A percentile compares a stretch with the other conserved stretches of the same genome.
phyloP scores from a whole-genome alignment of 2,113 vertebrate genomes.

The Hucho hucho region DNA sequence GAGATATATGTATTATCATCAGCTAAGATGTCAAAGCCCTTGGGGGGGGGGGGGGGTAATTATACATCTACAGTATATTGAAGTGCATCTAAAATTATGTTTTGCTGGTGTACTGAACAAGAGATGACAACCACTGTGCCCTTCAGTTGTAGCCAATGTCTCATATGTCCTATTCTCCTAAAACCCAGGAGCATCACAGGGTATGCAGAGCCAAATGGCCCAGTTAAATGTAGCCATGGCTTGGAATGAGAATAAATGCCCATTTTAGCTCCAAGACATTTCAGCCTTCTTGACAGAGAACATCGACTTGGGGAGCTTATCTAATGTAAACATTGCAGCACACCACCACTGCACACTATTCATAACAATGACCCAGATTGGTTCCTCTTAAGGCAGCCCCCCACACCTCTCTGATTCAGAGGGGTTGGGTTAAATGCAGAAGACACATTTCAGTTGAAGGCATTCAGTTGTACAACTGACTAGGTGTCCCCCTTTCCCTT shows the following conservation, averaged over 20 bases:
- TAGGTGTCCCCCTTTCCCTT: too few relatives aligned
- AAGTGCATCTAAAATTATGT: not conserved
- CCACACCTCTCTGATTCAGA: too few relatives aligned
- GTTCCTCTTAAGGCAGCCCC: too few relatives aligned
- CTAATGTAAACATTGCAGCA: not conserved
- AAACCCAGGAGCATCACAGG: not conserved
- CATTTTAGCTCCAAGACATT: not conserved
- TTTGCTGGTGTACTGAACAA: not conserved
- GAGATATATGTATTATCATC: too few relatives aligned
- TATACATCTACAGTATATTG: not conserved
- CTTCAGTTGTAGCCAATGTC: not conserved
- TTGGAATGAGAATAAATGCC: not conserved
- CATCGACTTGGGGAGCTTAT: not conserved
- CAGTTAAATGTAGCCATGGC: not conserved
- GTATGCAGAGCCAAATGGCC: conserved; percentile 1
- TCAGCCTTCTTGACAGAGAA: not conserved
- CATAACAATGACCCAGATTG: too few relatives aligned
- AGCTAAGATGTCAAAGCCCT: not conserved
- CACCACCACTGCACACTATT: too few relatives aligned
- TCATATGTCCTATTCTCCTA: not conserved
- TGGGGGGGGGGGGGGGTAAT: too few relatives aligned
- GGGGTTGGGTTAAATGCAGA: too few relatives aligned
- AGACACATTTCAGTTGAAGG: too few relatives aligned
- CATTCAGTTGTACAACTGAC: too few relatives aligned
- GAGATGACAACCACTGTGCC: not conserved